Conservation (phyloP, 2,113 vertebrate species). For the Atrichornis clamosus region DNA sequence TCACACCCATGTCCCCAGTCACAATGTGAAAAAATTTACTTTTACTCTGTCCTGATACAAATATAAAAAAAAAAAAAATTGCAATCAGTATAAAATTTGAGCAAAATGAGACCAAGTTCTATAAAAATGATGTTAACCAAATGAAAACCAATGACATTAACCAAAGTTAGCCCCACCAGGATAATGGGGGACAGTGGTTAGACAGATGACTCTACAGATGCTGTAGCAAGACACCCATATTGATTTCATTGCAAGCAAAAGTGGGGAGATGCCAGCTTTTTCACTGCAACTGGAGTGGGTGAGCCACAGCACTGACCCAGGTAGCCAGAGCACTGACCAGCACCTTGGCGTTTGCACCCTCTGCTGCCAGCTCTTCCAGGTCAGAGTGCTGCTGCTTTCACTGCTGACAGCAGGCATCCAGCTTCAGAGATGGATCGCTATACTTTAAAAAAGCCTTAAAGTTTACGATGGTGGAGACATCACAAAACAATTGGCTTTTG, state of each 20-base stretch:
- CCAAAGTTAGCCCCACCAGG: not conserved
- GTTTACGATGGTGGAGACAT: not conserved
- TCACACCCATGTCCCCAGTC: not conserved
- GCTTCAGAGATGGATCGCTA: not conserved
- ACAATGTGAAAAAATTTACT: not conserved
- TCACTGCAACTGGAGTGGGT: not conserved
- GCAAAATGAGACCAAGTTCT: not conserved
- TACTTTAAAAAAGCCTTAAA: not conserved
- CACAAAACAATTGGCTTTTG: constrained; percentile 32
- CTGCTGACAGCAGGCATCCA: not conserved
- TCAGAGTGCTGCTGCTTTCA: not conserved
- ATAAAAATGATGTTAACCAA: not conserved
- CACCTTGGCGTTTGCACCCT: not conserved
- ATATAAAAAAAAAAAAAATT: not conserved
- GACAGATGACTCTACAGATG: not conserved
- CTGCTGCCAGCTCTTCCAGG: not conserved
- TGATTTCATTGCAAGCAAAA: not conserved
- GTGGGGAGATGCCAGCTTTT: not conserved
- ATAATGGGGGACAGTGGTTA: not conserved
- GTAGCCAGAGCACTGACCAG: not conserved
- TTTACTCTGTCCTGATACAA: not conserved
- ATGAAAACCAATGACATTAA: not conserved
- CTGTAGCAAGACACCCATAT: not conserved
- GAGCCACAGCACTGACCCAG: no score
- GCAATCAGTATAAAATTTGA: not conserved